Conservation (phyloP, 2,888 invertebrate species). For the Drosophila mettleri region DNA sequence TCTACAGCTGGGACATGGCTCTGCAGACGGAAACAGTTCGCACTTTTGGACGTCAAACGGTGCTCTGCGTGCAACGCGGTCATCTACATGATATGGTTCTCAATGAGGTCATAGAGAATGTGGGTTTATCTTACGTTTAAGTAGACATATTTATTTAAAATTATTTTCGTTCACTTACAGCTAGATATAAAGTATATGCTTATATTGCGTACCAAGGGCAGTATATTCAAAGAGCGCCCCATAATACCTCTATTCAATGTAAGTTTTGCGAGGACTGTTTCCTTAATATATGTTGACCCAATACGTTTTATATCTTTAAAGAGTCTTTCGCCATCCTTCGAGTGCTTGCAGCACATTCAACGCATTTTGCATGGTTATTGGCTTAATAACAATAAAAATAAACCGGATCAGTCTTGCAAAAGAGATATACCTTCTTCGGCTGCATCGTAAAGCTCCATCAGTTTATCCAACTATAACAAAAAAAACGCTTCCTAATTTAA, state of each 20-base stretch:
- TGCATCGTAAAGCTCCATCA: constrained; percentile 51
- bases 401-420: constrained; percentile 26
- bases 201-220: constrained; percentile 83
- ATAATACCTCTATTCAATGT: constrained; percentile 85
- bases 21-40: constrained; percentile 83
- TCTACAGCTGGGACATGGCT: constrained; percentile 82
- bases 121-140: constrained; percentile 51
- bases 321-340: constrained; percentile 83
- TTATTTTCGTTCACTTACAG: constrained; percentile 63
- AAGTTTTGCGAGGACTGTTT: background rate
- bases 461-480: constrained; percentile 54
- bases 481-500: constrained; percentile 8
- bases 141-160: constrained; percentile 3
- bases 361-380: constrained; percentile 65
- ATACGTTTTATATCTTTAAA: constrained; percentile 43
- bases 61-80: constrained; percentile 81
- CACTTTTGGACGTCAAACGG: constrained; percentile 74
- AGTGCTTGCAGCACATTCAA: constrained; percentile 83
- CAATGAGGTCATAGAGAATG: constrained; percentile 85
- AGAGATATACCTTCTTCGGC: constrained; percentile 33
- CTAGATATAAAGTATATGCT: constrained; percentile 84
- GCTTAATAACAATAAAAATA: constrained; percentile 43
- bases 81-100: constrained; percentile 84
- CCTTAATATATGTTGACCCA: background rate
- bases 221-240: constrained; percentile 76